Evolutionary conservation across 2,797 vertebrate species (phyloP), one percentile per base, ranked within the genome.

Genomic region (Chloroceryle amazona): DNA sequence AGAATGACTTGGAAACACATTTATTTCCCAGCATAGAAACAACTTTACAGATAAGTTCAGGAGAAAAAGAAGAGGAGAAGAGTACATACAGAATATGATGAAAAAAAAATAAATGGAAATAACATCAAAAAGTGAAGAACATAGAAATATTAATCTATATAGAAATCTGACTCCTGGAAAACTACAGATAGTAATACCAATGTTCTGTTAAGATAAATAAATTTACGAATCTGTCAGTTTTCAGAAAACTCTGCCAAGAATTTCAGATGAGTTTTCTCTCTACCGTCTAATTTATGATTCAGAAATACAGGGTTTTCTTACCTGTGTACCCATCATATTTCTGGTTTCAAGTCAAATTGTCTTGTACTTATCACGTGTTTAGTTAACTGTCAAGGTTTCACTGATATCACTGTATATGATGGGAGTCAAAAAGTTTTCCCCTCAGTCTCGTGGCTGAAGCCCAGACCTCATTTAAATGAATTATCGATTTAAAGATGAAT

Each of bases 311-410:
- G 91, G 76, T 15, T 88, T 93, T 95, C 60, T 91, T 74, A 81
- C 71, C 80, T 95, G 72, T 90, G 93, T 89, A 14, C 57, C 89
- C 39, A 19, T 81, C 51, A n/a, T 91, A 93, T 93, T 93, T 95
- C 82, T 94, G 85, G 9, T 62, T 92, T 94, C 42, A 58, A 33
- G 54, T 72, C 46, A 60, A 91, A 60, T 57, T 82, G 10, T 70
- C 42, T 93, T 83, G 35, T 86, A 35, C 49, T 63, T 93, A 47
- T 8, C 12, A 2, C 2, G 4, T 73, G 25, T 87, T 89, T 85
- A 87, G 66, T 67, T 52, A 87, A 82, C 66, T 86, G 61, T 61
- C 71, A 42, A 51, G 65, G 72, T 85, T 96, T 94, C 79, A 81
- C 4, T 10, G 54, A 31, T 35, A 52, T 71, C 57, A 33, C 35